Conservation (phyloP, 2,888 invertebrate species). For the Clepsis dumicolana region DNA sequence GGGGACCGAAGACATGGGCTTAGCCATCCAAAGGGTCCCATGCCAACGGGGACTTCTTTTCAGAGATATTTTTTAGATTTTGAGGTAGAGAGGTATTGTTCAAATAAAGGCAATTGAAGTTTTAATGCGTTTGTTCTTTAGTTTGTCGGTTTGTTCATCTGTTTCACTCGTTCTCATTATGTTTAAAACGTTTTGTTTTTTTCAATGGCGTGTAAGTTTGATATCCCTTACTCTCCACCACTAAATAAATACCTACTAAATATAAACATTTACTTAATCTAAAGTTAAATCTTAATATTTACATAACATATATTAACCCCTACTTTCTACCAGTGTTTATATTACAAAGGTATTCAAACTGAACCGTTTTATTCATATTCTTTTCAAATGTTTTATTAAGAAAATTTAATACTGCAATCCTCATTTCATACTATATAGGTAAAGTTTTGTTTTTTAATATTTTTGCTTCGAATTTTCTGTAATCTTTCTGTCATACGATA, state of each 20-base stretch:
- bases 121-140: too few species aligned
- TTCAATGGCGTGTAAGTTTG: neutral
- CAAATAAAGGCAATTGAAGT: too few species aligned
- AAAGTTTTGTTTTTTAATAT: neutral
- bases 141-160: too few species aligned
- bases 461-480: neutral
- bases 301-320: neutral
- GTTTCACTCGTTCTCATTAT: too few species aligned
- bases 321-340: slow-evolving; percentile 6
- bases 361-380: neutral
- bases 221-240: neutral
- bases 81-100: too few species aligned
- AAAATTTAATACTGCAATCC: slow-evolving; percentile 31
- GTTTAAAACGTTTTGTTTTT: neutral
- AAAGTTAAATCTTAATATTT: slow-evolving; percentile 21
- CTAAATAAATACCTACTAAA: slow-evolving; percentile 6
- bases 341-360: slow-evolving; percentile 7
- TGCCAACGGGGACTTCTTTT: too few species aligned
- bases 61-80: too few species aligned
- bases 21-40: too few species aligned
- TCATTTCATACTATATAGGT: neutral
- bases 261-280: slow-evolving; percentile 21
- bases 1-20: too few species aligned
- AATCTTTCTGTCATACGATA: neutral
- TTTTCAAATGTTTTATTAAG: slow-evolving; percentile 1